phyloP scores from a whole-genome alignment of 2,888 invertebrate genomes.

The Drosophila demipolita region DNA sequence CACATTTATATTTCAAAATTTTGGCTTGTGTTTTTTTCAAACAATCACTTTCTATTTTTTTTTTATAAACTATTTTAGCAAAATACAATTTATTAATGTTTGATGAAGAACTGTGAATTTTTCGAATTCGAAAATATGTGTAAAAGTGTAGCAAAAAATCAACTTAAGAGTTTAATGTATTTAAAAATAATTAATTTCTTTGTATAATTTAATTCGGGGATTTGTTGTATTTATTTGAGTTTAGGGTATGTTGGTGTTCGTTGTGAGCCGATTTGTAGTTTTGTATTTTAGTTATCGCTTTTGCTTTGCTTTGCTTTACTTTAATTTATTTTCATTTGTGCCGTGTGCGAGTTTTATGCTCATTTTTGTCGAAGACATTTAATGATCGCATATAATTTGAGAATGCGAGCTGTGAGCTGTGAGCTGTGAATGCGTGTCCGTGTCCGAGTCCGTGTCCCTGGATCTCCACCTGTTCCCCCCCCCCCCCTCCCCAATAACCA shows the following conservation, averaged over 20 bases:
- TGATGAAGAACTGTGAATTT: not conserved
- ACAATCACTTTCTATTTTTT: not conserved
- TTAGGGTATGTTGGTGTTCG: slow-evolving; percentile 26
- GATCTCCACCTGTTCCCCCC: not conserved
- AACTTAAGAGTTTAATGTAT: not conserved
- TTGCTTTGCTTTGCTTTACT: slow-evolving; percentile 63
- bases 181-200: not conserved
- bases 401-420: slow-evolving; percentile 53
- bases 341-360: slow-evolving; percentile 80
- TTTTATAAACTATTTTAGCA: not conserved
- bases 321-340: slow-evolving; percentile 79
- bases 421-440: slow-evolving; percentile 39
- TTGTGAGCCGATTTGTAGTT: slow-evolving; percentile 2
- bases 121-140: not conserved
- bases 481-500: too few species aligned
- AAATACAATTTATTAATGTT: not conserved
- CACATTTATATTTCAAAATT: too few species aligned
- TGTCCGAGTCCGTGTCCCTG: slow-evolving; percentile 20
- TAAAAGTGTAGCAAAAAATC: not conserved
- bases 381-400: slow-evolving; percentile 82
- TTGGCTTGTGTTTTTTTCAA: not conserved
- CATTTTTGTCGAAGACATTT: slow-evolving; percentile 81
- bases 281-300: slow-evolving; percentile 47
- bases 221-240: not conserved
- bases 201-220: not conserved